A percentile compares a stretch with the other conserved stretches of the same genome.
These are phyloP conservation scores for Neuroscelio doddi DNA, from an alignment of 2,888 invertebrate genomes.

Conservation along the genomic window DNA sequence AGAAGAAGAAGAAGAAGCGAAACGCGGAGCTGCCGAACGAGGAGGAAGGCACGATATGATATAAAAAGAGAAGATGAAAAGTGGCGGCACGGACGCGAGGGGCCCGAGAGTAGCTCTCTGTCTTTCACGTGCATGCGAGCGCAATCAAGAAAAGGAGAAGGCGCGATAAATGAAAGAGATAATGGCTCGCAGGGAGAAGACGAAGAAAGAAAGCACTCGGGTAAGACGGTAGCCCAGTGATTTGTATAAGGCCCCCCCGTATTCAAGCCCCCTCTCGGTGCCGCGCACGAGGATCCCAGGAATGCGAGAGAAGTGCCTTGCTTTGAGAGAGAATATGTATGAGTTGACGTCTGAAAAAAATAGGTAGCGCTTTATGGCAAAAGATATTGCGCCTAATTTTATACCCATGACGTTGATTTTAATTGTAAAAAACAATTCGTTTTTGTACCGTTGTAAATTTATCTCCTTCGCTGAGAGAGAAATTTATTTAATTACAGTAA, in stretches of 20 bases:
- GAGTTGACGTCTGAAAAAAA: too few species aligned
- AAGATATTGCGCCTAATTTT: too few species aligned
- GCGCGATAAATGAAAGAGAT: slow-evolving; percentile 59
- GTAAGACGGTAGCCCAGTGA: slow-evolving; percentile 72
- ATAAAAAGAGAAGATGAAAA: slow-evolving; percentile 21
- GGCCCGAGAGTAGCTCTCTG: slow-evolving; percentile 13
- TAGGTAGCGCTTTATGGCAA: too few species aligned
- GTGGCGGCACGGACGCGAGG: too few species aligned
- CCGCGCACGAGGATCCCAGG: slow-evolving; percentile 56
- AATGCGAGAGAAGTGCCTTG: slow-evolving; percentile 55
- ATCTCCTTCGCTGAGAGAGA: too few species aligned
- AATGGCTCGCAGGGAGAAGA: slow-evolving; percentile 48
- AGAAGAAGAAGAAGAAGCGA: slow-evolving; percentile 34
- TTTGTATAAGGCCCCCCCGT: slow-evolving; percentile 70
- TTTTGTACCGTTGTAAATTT: too few species aligned
- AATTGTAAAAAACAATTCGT: too few species aligned
- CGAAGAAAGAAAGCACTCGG: slow-evolving; percentile 54
- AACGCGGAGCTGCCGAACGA: slow-evolving; percentile 22
- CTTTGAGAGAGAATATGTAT: slow-evolving; percentile 36
- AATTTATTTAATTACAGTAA: too few species aligned
- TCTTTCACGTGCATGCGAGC: slow-evolving; percentile 38
- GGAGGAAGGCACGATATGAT: slow-evolving; percentile 23
- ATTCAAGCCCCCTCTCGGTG: slow-evolving; percentile 61
- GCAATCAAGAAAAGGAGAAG: slow-evolving; percentile 37
- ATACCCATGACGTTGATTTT: too few species aligned